Evolutionary conservation across 1,140 invertebrate species (phyloP), one percentile per base, ranked within the genome.

Genomic region (Platorchestia sp.): DNA sequence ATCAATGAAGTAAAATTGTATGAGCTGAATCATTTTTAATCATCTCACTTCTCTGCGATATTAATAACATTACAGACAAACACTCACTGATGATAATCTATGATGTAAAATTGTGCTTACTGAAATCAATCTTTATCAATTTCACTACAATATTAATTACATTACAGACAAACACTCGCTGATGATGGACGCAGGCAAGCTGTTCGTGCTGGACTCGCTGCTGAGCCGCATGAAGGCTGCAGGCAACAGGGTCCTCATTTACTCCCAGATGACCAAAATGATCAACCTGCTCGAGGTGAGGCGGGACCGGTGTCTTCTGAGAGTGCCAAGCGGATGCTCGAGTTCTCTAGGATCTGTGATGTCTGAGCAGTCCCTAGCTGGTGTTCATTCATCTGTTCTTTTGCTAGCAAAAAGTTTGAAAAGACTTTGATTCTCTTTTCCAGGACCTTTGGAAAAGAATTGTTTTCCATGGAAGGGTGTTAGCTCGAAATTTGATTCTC

Each of bases 191-290:
- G 98, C 98, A n/a, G 99, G 99, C 0, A 99, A 99, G 97, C 97
- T 99, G 45, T 98, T 98, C 93, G 98, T 99, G 22, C 97, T 99
- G 43, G 99, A 99, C 97, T 98, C 98, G 44, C 97, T 99, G 87
- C 97, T 99, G 42, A 98, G 97, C 86, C 98, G 98, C 95, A 97
- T 99, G 0, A 99, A 99, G 96, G 98, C 98, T 95, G 98, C 98
- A 96, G 99, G 99, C 0, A 99, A 99, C 97, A 97, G 99, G 96
- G 99, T 99, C 0, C 97, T 99, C 16, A 99, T 99, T 96, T 99
- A 99, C 97, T 99, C 99, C 10, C 99, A 99, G 97, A 99, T 99
- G 99, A 99, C 99, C 0, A 98, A 99, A 97, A 99, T 99, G 99
- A 99, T 99, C 96, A 99, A 99, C 97, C 97, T 99, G 44, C 97